Conservation (phyloP, 2,797 vertebrate genomes). For the Acomys russatus region DNA sequence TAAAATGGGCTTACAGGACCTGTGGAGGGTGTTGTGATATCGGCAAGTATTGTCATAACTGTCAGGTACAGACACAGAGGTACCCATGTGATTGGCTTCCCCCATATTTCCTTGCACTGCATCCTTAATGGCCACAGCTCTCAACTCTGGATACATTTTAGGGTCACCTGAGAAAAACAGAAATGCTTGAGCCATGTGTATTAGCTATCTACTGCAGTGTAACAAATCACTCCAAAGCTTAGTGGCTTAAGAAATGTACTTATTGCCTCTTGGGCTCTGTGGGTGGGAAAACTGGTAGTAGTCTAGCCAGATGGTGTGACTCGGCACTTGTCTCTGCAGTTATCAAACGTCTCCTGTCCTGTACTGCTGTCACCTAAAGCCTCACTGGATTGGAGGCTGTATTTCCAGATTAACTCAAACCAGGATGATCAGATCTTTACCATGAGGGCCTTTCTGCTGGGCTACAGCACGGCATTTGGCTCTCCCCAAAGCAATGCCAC, state of each 20-base stretch:
- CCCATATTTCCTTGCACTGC: background rate
- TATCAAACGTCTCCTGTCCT: background rate
- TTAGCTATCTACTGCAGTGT: constrained; percentile 4
- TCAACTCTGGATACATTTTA: background rate
- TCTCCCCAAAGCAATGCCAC: background rate
- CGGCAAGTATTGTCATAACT: background rate
- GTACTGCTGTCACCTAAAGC: background rate
- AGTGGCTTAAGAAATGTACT: background rate
- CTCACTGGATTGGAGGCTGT: background rate
- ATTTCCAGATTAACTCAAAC: background rate
- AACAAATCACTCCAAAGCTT: constrained; percentile 30
- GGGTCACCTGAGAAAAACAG: background rate
- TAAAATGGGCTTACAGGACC: background rate
- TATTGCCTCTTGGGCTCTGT: background rate
- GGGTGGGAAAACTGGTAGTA: background rate
- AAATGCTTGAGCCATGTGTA: background rate
- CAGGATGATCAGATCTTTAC: background rate
- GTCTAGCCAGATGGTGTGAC: background rate
- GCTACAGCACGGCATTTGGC: background rate
- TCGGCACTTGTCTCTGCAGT: background rate
- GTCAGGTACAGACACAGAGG: background rate
- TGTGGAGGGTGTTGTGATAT: background rate
- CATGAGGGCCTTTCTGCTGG: background rate
- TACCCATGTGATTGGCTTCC: background rate
- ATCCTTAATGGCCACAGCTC: background rate